These are phyloP conservation scores for Drosophila ercepeae DNA, from an alignment of 1,140 invertebrate genomes.

Conservation along the genomic window DNA sequence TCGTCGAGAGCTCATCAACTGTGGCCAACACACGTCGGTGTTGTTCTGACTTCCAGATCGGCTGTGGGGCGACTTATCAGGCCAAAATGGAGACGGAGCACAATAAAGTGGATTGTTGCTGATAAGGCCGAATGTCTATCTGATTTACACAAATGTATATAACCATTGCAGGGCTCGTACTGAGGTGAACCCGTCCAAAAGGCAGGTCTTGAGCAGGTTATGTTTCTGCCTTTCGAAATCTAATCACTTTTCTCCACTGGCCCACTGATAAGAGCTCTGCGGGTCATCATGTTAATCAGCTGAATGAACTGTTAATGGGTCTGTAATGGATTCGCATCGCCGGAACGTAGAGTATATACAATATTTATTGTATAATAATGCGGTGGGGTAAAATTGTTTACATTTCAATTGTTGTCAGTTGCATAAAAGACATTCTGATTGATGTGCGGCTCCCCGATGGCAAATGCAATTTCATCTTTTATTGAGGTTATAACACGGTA, in stretches of 20 bases:
- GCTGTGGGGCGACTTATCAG: slow-evolving; percentile 58
- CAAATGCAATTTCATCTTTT: slow-evolving; percentile 32
- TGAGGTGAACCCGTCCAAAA: slow-evolving; percentile 20
- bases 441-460: slow-evolving; percentile 15
- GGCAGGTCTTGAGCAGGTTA: slow-evolving; percentile 34
- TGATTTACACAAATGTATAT: slow-evolving; percentile 49
- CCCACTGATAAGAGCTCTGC: slow-evolving; percentile 21
- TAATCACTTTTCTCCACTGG: slow-evolving; percentile 35
- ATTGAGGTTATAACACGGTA: slow-evolving; percentile 25
- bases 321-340: slow-evolving; percentile 14
- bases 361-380: slow-evolving; percentile 2
- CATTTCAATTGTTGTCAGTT: slow-evolving; percentile 18
- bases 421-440: slow-evolving; percentile 21
- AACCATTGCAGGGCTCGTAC: slow-evolving; percentile 29
- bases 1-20: slow-evolving; percentile 55
- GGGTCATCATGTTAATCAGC: slow-evolving; percentile 50
- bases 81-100: slow-evolving; percentile 49
- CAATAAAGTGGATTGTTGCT: slow-evolving; percentile 65
- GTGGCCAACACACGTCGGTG: slow-evolving; percentile 50
- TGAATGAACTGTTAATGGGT: slow-evolving; percentile 3
- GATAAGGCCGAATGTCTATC: slow-evolving; percentile 60
- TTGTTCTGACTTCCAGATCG: slow-evolving; percentile 36
- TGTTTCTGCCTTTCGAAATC: slow-evolving; percentile 16
- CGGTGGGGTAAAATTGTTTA: slow-evolving; percentile 34
- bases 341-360: background rate